These are phyloP conservation scores for Scrobipalpa atriplicella DNA, from an alignment of 2,888 invertebrate species.

Conservation along the genomic window DNA sequence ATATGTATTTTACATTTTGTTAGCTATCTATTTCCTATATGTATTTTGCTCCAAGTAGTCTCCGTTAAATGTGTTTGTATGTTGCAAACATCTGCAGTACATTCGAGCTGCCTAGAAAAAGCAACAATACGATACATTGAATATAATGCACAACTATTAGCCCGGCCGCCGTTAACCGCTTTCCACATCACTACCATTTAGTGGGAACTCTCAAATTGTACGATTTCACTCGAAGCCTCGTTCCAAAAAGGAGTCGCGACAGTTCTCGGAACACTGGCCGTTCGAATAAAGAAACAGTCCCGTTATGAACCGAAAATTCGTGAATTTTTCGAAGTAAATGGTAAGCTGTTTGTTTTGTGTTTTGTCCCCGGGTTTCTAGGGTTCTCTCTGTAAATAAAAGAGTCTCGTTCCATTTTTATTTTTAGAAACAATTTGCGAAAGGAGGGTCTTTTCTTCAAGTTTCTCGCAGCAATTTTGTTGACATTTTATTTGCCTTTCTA, in stretches of 20 bases:
- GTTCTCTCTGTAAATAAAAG: constrained; percentile 4
- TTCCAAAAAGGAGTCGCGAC: constrained; percentile 18
- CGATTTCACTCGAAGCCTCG: constrained; percentile 16
- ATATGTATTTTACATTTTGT: no score
- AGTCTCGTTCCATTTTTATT: not conserved
- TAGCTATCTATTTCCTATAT: no score
- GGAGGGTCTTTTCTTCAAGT: no score
- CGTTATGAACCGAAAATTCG: constrained; percentile 51
- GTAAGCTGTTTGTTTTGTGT: constrained; percentile 49
- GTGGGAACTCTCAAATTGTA: constrained; percentile 32
- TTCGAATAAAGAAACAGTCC: constrained; percentile 31
- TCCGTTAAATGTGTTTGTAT: not conserved
- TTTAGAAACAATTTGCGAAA: not conserved
- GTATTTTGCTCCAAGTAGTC: not conserved
- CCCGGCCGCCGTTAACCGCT: constrained; percentile 34
- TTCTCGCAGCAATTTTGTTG: no score
- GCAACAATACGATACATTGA: constrained; percentile 17
- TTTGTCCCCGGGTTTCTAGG: constrained; percentile 52
- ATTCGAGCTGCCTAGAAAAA: not conserved
- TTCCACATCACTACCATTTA: constrained; percentile 33
- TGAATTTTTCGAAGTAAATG: constrained; percentile 44
- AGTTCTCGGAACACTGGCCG: constrained; percentile 13
- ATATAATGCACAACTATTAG: constrained; percentile 37
- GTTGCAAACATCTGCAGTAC: not conserved
- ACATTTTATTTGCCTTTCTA: no score